Evolutionary conservation across 2,113 vertebrate genomes (phyloP).

Genomic region (Aythya baeri): DNA sequence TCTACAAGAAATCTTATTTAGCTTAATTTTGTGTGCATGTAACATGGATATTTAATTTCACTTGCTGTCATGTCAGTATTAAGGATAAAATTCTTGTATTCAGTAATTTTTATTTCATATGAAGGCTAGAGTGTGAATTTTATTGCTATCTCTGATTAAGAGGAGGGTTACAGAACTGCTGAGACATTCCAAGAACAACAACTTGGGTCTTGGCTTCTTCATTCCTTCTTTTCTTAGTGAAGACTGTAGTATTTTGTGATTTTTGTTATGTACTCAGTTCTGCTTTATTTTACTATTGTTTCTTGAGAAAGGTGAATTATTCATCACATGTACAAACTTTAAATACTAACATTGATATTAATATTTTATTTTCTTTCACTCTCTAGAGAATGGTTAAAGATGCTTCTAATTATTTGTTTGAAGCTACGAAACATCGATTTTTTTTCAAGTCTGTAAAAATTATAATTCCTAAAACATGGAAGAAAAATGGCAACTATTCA

Average conservation of each 20-base stretch:
- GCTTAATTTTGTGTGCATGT: too few relatives aligned
- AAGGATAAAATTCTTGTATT: too few relatives aligned
- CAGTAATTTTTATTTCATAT: too few relatives aligned
- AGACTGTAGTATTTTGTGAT: neutral
- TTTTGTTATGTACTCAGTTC: neutral
- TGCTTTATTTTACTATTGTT: neutral
- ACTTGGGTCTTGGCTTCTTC: neutral
- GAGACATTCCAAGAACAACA: neutral
- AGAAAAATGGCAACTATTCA: constrained; percentile 27
- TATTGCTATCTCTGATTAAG: neutral
- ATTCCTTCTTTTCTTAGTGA: neutral
- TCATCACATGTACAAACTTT: neutral
- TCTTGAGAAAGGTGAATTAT: neutral
- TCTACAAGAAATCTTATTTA: too few relatives aligned
- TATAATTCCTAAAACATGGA: constrained; percentile 77
- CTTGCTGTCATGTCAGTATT: too few relatives aligned
- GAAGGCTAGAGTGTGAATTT: too few relatives aligned
- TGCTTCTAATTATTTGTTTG: constrained; percentile 74
- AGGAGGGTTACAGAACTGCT: neutral
- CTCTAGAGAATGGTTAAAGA: constrained; percentile 72
- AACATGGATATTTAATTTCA: too few relatives aligned
- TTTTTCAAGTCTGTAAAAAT: constrained; percentile 78
- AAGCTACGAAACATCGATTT: constrained; percentile 63
- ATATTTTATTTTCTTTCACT: neutral
- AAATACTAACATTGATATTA: neutral